Conservation (phyloP, 2,113 vertebrate species). For the Sitta europaea region DNA sequence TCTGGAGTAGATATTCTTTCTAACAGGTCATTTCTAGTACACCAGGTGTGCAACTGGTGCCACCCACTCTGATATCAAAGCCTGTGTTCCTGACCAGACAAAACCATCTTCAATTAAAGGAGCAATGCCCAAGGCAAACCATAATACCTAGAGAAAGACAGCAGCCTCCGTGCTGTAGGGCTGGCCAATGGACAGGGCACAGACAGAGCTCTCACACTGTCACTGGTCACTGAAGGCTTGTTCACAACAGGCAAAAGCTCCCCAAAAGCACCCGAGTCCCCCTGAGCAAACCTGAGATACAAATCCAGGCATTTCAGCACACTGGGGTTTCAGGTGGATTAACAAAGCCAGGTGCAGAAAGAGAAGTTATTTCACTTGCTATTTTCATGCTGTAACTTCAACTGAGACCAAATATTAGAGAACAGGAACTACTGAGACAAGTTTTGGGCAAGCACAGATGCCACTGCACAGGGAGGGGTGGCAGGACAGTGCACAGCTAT, state of each 20-base stretch:
- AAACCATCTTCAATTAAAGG: background rate
- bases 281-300: background rate
- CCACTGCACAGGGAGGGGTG: too few relatives aligned
- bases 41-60: background rate
- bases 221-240: background rate
- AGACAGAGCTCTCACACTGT: background rate
- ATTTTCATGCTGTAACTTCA: background rate
- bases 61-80: background rate
- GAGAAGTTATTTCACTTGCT: background rate
- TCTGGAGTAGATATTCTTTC: background rate
- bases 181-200: background rate
- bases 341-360: background rate
- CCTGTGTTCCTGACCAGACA: background rate
- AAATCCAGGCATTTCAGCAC: background rate
- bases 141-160: background rate
- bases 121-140: background rate
- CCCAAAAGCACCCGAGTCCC: background rate
- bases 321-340: background rate
- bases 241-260: background rate
- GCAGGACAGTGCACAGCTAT: accelerated
- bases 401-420: background rate
- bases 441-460: accelerated
- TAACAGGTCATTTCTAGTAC: background rate
- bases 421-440: background rate
- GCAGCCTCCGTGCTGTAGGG: accelerated